phyloP scores from a whole-genome alignment of 2,797 vertebrate species.

The Sarcophilus harrisii region DNA sequence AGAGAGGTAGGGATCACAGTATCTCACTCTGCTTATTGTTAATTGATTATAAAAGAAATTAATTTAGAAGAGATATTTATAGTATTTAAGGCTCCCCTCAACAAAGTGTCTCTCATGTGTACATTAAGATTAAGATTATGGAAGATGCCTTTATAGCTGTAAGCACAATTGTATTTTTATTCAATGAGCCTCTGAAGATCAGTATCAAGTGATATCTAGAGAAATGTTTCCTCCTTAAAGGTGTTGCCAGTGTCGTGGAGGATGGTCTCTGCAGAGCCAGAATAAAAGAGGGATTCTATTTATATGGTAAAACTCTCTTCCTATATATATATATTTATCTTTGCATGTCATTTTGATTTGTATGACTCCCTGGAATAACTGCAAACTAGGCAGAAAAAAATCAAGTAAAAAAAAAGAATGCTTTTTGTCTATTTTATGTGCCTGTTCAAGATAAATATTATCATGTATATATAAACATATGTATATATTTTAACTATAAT shows the following conservation, averaged over 20 bases:
- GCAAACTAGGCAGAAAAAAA: neutral
- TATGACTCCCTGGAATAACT: neutral
- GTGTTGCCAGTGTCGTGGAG: neutral
- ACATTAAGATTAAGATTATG: neutral
- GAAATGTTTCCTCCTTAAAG: neutral
- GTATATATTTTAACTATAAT: neutral
- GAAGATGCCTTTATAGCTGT: neutral
- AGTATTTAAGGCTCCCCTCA: neutral
- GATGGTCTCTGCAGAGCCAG: neutral
- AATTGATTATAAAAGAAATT: neutral
- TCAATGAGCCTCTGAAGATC: neutral
- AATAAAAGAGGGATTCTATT: neutral
- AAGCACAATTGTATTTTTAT: neutral
- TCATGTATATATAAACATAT: neutral
- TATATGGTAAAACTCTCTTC: neutral
- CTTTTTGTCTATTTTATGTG: neutral
- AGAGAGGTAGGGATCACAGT: neutral
- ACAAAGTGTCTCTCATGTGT: neutral
- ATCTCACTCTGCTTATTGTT: neutral
- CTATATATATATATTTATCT: neutral
- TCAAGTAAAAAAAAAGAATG: neutral
- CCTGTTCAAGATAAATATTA: neutral
- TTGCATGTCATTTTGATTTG: neutral
- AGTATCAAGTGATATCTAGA: neutral
- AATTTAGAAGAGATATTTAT: neutral